Base-by-base conservation (phyloP, 2,888 invertebrate genomes). In the Andrena dorsata region DNA sequence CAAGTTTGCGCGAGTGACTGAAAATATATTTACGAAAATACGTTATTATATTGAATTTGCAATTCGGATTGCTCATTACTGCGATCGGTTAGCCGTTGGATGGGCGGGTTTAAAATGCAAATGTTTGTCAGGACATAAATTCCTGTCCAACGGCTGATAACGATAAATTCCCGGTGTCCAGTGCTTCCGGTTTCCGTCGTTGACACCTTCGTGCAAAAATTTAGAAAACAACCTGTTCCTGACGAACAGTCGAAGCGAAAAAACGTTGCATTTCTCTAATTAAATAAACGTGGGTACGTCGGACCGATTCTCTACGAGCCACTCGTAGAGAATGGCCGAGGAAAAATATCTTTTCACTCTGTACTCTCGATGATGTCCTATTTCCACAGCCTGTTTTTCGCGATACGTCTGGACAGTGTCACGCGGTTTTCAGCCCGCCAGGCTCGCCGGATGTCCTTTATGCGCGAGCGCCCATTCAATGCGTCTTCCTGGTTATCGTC, bases 101-200 rank as follows among this genome's bases (percentile, higher is more conserved):
- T 28, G 23, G 26, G 68, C 20, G 56, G 76, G 80, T 82, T 82
- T 80, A 71, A 76, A 82, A 82, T 82, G 80, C 69, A 80, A 66
- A 80, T 74, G 26, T 23, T n/a, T 60, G 20, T 23, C 23, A n/a
- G 10, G 35, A 49, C 60, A 58, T 80, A 80, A 78, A 82, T 75
- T 78, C 41, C n/a, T 30, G 68, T 82, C 71, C 30, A 72, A 41
- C 76, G 53, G 76, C 30, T 30, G 80, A 84, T 68, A 41, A 41
- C 16, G 4, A 82, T 64, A 64, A 66, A 80, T 78, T 82, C 65
- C 74, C 66, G 80, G 60, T 6, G 56, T 35, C 41, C 7, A 56
- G 2, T 13, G 20, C 13, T 81, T 70, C 74, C 47, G 51, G 23
- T 23, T 5, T 7, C 32, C 26, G 58, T 20, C 30, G 64, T 16